Evolutionary conservation across 2,888 invertebrate species (phyloP), one percentile per base, ranked within the genome.

Genomic region (Choreutis nemorana): DNA sequence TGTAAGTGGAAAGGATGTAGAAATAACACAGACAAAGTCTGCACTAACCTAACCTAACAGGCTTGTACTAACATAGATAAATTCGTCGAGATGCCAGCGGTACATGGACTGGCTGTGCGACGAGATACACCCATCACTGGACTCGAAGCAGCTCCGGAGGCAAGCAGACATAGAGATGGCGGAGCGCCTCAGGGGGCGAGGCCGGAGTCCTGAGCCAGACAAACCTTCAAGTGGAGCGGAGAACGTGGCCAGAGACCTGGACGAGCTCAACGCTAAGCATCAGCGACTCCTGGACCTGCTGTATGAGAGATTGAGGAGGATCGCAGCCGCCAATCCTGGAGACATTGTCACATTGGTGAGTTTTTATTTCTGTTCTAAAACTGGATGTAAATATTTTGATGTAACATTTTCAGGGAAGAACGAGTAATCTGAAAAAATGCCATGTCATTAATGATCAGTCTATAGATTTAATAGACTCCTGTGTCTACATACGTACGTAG

Each of bases 101-200:
- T 96, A 90, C 82, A 83, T 87, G 39, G 92, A 92, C 52, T 85
- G 85, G 72, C 82, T 94, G 41, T 85, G 94, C 63, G 88, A 87
- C 53, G 91, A 91, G 50, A 83, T 88, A 29, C 91, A 91, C 53
- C 91, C 91, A 2, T 90, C 90, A 33, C 63, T 91, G 57, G 91
- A 91, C 72, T 62, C 62, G 51, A 58, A 65, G 10, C 75, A 73
- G 27, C 44, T 77, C n/a, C 58, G 55, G 31, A 55, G 77, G 1
- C 73, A 73, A 35, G 72, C 72, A 0, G 75, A 75, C 14, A 45
- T 67, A 20, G 71, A 73, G 14, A 48, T 62, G 28, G 65, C 70
- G 4, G 75, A 77, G 22, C 48, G 62, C 2, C 65, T 50, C 46
- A 66, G 61, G 45, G 65, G 50, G 46, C 47, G 62, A 23, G 61